Evolutionary conservation across 2,888 invertebrate species (phyloP), one percentile per base, ranked within the genome.

Genomic region (Rotaria macrura): DNA sequence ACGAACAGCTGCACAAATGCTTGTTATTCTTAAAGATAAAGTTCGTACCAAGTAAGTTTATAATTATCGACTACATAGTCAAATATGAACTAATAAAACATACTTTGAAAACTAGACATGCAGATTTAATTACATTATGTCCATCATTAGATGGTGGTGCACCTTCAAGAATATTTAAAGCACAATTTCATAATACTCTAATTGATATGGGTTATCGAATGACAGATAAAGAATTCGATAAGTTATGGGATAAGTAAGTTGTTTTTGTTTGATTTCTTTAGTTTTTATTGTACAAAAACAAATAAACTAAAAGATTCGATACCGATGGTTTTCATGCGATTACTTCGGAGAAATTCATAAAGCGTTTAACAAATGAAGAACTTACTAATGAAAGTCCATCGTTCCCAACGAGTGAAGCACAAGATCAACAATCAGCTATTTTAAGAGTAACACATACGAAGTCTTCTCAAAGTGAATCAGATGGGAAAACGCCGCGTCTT

Each of bases 191-290:
- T 74, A 89, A 90, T 87, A 88, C 89, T 87, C 89, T 90, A 40
- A 89, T 89, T 87, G 89, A 88, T 86, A 89, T 90, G 87, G 89
- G 88, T 87, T 90, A 90, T 87, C 88, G 87, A 87, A 89, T 90
- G 89, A 89, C 89, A 47, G 89, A 89, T 55, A 87, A 87, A 14
- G 90, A 91, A 87, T 90, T 90, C 87, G 89, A 90, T n/a, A 90
- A 89, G 87, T 88, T 91, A 12, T 90, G 90, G 90, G 87, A 88
- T 86, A 90, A 88, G 90, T 90, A 86, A 87, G 88, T 87, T 83
- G 52, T n/a, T 38, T 47, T 47, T 14, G 17, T 23, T 40, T 1
- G 25, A 23, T 23, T 38, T 74, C 9, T 25, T 85, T 55, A 14
- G 90, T 38, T 43, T 43, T 43, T 14, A n/a, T 25, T n/a, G 7